These are phyloP conservation scores for Hermatobates lingyangjiaoensis DNA, from an alignment of 1,140 invertebrate genomes.

Conservation along the genomic window DNA sequence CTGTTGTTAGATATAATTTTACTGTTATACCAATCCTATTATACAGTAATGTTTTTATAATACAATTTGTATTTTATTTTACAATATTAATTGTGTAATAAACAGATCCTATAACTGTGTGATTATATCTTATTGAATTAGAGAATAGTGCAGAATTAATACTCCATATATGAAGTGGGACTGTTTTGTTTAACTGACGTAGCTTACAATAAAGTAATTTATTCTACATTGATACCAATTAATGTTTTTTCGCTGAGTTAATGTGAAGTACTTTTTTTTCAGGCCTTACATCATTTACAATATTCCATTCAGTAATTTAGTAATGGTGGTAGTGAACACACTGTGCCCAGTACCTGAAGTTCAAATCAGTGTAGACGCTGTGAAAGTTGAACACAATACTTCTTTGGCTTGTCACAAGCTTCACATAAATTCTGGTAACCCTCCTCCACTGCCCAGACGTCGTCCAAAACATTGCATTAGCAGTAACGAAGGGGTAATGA, in stretches of 20 bases:
- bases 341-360: conserved; percentile 28
- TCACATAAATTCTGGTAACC: conserved; percentile 15
- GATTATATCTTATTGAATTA: background rate
- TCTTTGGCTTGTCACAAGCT: conserved; percentile 19
- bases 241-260: background rate
- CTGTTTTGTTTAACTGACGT: background rate
- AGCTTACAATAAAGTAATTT: background rate
- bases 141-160: background rate
- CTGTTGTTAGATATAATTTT: too few species aligned
- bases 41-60: too few species aligned
- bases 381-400: conserved; percentile 21
- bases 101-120: background rate
- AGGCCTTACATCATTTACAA: conserved; percentile 65
- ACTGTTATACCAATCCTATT: too few species aligned
- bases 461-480: conserved; percentile 24
- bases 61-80: too few species aligned
- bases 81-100: background rate
- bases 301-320: conserved; percentile 63
- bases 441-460: conserved; percentile 22
- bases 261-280: conserved; percentile 14
- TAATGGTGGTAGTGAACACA: conserved; percentile 60
- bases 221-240: background rate
- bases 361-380: conserved; percentile 24
- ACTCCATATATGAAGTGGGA: background rate
- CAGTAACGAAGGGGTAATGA: conserved; percentile 26